Conservation (phyloP, 2,113 vertebrate genomes). For the Catharus bicknelli region DNA sequence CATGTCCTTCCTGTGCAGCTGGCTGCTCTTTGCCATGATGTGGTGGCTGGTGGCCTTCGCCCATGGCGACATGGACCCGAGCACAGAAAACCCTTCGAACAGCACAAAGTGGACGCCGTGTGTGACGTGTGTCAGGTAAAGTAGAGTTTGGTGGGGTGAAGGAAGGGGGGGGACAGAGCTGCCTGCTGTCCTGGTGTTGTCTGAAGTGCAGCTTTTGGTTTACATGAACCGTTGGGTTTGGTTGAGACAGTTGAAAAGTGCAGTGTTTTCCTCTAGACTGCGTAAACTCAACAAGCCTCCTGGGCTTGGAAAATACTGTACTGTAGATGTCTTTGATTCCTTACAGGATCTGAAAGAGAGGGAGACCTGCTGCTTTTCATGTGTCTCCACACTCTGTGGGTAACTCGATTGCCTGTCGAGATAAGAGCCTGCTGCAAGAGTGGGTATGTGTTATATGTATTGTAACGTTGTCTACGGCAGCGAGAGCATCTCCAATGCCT, state of each 20-base stretch:
- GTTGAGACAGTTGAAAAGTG: constrained; percentile 49
- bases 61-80: constrained; percentile 89
- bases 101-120: constrained; percentile 76
- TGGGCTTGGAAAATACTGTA: constrained; percentile 53
- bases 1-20: constrained; percentile 97
- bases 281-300: neutral
- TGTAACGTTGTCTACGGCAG: constrained; percentile 27
- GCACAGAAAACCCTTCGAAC: constrained; percentile 55
- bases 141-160: neutral
- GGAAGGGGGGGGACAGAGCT: neutral
- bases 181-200: neutral
- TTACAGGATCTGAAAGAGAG: constrained; percentile 66
- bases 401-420: constrained; percentile 58
- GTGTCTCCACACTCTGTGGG: constrained; percentile 64
- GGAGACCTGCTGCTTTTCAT: constrained; percentile 67
- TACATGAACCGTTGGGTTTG: neutral
- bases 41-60: constrained; percentile 98
- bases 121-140: constrained; percentile 90
- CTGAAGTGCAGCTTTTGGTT: constrained; percentile 2
- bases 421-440: constrained; percentile 64
- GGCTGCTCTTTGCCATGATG: constrained; percentile 96
- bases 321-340: constrained; percentile 68
- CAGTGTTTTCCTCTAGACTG: constrained; percentile 44
- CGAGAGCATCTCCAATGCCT: neutral
- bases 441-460: constrained; percentile 60